Evolutionary conservation across 2,113 vertebrate species (phyloP), one percentile per base, ranked within the genome.

Genomic region (Chloropsis hardwickii): DNA sequence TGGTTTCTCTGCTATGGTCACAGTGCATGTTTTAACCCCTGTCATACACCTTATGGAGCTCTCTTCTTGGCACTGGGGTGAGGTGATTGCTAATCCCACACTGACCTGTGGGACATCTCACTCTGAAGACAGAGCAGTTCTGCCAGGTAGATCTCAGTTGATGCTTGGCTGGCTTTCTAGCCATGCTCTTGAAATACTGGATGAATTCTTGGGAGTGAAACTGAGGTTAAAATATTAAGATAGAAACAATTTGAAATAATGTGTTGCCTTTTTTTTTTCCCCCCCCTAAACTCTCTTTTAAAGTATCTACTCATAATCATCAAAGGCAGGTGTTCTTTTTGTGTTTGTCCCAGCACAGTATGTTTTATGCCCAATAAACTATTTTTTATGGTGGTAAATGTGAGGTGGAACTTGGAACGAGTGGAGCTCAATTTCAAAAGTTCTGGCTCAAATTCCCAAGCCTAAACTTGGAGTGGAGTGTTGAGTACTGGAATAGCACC

Each of bases 1-100:
- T 28, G 29, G 81, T 97, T 95, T 94, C 92, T 93, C 81, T 97
- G 92, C 81, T 92, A 12, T 53, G 64, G 69, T 82, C 17, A 7
- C 39, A 28, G 72, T 66, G 66, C 73, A 22, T 50, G 44, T 90
- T 93, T 95, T 97, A 96, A 96, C 74, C 47, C 78, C 50, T 65
- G 4, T 89, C 80, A n/a, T 60, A 57, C 70, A 86, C 77, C 50
- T 87, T 58, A 35, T 51, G 62, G 69, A 72, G 25, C 31, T 70
- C 45, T 90, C 35, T 86, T 72, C 56, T 73, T 73, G 48, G 57
- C 54, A 44, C 37, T 47, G 44, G 33, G 45, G 12, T 35, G 78
- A 66, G 33, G 28, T 86, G 74, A 86, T 86, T 45, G 50, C 39
- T 86, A 53, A 69, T 67, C 57, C 81, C 44, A 40, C 23, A 20